A percentile compares a stretch with the other conserved stretches of the same genome.
Conservation (phyloP, 2,797 vertebrate genomes). For the Myoxocephalus aenaeus region DNA sequence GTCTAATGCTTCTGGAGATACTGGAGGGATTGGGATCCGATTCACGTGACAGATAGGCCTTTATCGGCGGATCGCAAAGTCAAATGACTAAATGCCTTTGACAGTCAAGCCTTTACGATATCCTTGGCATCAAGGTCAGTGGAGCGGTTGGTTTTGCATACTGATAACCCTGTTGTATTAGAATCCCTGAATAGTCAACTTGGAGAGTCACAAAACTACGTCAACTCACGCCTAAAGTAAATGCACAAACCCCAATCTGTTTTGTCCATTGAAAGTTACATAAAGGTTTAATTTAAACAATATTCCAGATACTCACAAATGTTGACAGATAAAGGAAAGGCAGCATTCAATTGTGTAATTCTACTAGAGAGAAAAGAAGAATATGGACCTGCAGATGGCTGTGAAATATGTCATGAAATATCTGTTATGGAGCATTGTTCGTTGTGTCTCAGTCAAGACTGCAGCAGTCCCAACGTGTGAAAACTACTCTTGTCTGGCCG, state of each 20-base stretch:
- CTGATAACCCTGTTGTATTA: conserved; percentile 2
- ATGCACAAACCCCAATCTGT: not conserved
- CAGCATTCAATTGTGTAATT: not conserved
- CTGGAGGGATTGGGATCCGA: conserved; percentile 41
- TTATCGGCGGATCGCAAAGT: conserved; percentile 53
- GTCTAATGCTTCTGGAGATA: conserved; percentile 30
- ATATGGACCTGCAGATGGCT: not conserved
- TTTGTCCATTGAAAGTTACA: not conserved
- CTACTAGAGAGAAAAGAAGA: not conserved
- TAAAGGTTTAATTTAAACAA: not conserved
- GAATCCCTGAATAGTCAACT: not conserved
- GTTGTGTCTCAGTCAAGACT: not conserved
- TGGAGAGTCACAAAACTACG: not conserved
- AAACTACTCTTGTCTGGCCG: not conserved
- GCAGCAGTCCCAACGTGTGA: not conserved
- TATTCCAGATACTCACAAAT: not conserved
- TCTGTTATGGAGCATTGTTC: not conserved
- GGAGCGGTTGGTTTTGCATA: conserved; percentile 18
- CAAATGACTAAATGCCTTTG: conserved; percentile 25
- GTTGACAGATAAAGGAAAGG: not conserved
- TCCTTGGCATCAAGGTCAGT: conserved; percentile 22
- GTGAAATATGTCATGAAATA: not conserved
- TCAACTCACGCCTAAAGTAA: not conserved
- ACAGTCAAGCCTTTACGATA: conserved; percentile 40
- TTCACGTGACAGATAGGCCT: conserved; percentile 20